Evolutionary conservation across 64 coral and sea anemone species (phyloP).

Genomic region (Cladopsammia gracilis): DNA sequence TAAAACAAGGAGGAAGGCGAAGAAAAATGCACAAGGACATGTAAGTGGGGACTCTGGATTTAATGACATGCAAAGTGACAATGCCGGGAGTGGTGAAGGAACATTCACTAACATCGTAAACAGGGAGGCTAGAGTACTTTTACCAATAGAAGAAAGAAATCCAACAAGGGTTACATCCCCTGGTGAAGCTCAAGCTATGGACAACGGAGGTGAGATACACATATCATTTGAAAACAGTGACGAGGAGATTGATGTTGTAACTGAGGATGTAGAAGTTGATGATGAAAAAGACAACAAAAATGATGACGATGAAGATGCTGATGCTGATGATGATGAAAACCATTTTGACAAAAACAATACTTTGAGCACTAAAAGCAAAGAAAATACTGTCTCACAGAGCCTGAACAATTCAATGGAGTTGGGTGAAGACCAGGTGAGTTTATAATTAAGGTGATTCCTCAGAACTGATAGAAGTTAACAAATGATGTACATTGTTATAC

Average conservation of each 20-base stretch:
- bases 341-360: neutral
- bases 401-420: neutral
- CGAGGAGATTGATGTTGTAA: slow-evolving; percentile 5
- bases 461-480: too few species aligned
- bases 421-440: neutral
- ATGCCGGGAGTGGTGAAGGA: neutral
- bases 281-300: neutral
- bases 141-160: neutral
- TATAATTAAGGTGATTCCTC: neutral
- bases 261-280: neutral
- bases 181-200: neutral
- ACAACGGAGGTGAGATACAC: neutral
- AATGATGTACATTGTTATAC: too few species aligned
- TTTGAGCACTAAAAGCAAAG: neutral
- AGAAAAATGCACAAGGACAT: neutral
- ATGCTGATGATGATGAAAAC: neutral
- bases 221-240: slow-evolving; percentile 41
- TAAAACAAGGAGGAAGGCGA: neutral
- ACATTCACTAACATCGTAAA: neutral
- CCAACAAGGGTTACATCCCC: neutral
- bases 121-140: neutral
- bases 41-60: neutral
- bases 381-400: neutral
- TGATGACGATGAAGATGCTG: neutral
- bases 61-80: slow-evolving; percentile 14